These are phyloP conservation scores for Ennomos quercinarius DNA, from an alignment of 2,888 invertebrate species.

Conservation along the genomic window DNA sequence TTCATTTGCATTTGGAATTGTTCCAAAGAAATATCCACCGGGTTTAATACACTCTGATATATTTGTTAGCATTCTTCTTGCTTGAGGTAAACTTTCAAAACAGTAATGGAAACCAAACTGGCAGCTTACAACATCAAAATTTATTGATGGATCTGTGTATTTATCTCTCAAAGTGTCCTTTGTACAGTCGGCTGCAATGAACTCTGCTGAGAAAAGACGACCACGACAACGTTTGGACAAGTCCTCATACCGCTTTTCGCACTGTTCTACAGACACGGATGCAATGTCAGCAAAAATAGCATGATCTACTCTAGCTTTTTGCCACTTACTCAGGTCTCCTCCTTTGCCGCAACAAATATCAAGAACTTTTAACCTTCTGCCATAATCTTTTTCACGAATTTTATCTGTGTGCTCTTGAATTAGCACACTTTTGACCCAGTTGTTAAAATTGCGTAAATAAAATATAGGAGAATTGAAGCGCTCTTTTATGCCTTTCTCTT, in stretches of 20 bases:
- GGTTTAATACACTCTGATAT: slow-evolving; percentile 94
- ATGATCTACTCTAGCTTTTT: slow-evolving; percentile 91
- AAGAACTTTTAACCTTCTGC: slow-evolving; percentile 89
- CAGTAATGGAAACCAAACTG: slow-evolving; percentile 99
- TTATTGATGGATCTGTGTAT: slow-evolving; percentile 91
- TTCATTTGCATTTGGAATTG: slow-evolving; percentile 97
- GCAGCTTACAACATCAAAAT: slow-evolving; percentile 96
- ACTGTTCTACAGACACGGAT: slow-evolving; percentile 95
- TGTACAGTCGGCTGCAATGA: slow-evolving; percentile 97
- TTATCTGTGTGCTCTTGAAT: slow-evolving; percentile 93
- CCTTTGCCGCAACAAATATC: slow-evolving; percentile 99
- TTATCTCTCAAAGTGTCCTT: slow-evolving; percentile 91
- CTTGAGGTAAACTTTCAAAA: slow-evolving; percentile 95
- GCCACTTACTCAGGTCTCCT: slow-evolving; percentile 99
- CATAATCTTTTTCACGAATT: slow-evolving; percentile 88
- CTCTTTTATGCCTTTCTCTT: slow-evolving; percentile 92
- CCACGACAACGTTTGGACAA: slow-evolving; percentile 76
- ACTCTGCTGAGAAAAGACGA: slow-evolving; percentile 92
- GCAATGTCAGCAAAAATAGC: slow-evolving; percentile 98
- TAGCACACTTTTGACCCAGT: slow-evolving; percentile 98
- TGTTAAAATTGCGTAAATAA: slow-evolving; percentile 98
- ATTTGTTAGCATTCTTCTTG: slow-evolving; percentile 96
- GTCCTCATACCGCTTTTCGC: slow-evolving; percentile 92
- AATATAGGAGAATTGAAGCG: slow-evolving; percentile 96
- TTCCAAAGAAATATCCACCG: slow-evolving; percentile 98